Percentiles rank a stretch among this genome's conserved stretches.
These are phyloP conservation scores for Drosophila mulleri DNA, from an alignment of 2,888 invertebrate genomes.

Conservation along the genomic window DNA sequence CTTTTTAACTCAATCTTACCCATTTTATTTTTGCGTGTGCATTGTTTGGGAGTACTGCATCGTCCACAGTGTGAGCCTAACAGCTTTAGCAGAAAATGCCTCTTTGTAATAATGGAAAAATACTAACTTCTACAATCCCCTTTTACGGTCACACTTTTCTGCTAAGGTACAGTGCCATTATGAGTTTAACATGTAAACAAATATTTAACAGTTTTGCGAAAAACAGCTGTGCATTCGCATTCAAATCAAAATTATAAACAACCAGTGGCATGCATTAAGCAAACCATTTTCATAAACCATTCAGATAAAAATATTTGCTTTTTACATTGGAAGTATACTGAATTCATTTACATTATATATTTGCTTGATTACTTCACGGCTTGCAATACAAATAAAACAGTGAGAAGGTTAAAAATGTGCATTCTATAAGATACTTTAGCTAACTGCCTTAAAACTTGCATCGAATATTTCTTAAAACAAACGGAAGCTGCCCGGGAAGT, in stretches of 20 bases:
- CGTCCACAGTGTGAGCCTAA: conserved; percentile 44
- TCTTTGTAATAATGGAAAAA: conserved; percentile 4
- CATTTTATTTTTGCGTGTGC: conserved; percentile 76
- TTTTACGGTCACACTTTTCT: conserved; percentile 22
- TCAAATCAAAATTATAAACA: not conserved
- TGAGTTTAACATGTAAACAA: conserved; percentile 40
- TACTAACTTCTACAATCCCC: conserved; percentile 7
- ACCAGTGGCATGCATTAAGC: not conserved
- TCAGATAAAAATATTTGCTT: not conserved
- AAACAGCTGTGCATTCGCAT: conserved; percentile 31
- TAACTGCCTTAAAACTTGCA: conserved; percentile 8
- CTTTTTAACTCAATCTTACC: conserved; percentile 75
- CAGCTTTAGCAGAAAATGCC: conserved; percentile 18
- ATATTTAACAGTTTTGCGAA: not conserved
- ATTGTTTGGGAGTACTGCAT: conserved; percentile 68
- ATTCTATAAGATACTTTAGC: conserved; percentile 19
- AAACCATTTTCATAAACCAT: not conserved
- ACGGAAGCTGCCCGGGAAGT: conserved; percentile 83
- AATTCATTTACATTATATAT: conserved; percentile 47
- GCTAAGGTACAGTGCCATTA: conserved; percentile 14
- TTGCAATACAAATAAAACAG: conserved; percentile 50
- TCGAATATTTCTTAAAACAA: conserved; percentile 75
- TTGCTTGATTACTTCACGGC: conserved; percentile 37
- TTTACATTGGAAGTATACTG: conserved; percentile 38
- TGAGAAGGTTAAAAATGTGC: conserved; percentile 53